phyloP scores from a whole-genome alignment of 53 echinoderm and acorn worm species.

The Arbacia lixula region DNA sequence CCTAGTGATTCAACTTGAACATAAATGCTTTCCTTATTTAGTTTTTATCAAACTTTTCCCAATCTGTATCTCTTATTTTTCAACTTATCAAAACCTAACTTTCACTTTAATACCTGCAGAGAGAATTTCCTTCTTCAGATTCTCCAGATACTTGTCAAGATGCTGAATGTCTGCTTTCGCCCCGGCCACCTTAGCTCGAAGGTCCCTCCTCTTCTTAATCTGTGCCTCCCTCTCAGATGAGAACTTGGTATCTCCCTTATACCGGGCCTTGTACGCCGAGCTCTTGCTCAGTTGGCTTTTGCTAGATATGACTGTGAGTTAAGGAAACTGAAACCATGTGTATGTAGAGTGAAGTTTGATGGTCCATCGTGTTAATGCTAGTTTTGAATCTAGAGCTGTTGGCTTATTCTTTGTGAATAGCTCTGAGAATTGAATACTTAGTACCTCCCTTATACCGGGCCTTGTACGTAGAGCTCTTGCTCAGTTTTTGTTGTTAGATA shows the following conservation, averaged over 20 bases:
- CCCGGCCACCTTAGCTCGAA: constrained; percentile 63
- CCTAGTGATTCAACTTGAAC: too few species aligned
- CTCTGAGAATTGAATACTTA: constrained; percentile 67
- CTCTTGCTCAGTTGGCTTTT: constrained; percentile 51
- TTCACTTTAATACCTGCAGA: constrained; percentile 61
- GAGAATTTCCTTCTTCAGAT: constrained; percentile 69
- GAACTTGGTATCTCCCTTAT: constrained; percentile 70
- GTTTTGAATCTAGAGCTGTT: too few species aligned
- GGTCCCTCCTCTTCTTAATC: constrained; percentile 62
- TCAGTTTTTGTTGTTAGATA: constrained; percentile 14
- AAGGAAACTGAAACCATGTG: neutral
- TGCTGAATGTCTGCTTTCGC: constrained; percentile 62
- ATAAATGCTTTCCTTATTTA: too few species aligned
- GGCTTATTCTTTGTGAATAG: constrained; percentile 44
- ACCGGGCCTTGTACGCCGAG: constrained; percentile 64
- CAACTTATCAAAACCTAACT: neutral
- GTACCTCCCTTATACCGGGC: constrained; percentile 75
- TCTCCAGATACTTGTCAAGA: constrained; percentile 64
- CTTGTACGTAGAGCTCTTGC: constrained; percentile 56
- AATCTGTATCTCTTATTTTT: neutral
- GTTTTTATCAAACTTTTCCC: neutral
- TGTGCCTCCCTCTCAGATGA: constrained; percentile 64
- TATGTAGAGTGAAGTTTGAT: neutral
- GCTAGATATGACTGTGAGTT: constrained; percentile 4
- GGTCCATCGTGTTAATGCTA: too few species aligned